Evolutionary conservation across 2,797 vertebrate species (phyloP).

Genomic region (Limosa lapponica): DNA sequence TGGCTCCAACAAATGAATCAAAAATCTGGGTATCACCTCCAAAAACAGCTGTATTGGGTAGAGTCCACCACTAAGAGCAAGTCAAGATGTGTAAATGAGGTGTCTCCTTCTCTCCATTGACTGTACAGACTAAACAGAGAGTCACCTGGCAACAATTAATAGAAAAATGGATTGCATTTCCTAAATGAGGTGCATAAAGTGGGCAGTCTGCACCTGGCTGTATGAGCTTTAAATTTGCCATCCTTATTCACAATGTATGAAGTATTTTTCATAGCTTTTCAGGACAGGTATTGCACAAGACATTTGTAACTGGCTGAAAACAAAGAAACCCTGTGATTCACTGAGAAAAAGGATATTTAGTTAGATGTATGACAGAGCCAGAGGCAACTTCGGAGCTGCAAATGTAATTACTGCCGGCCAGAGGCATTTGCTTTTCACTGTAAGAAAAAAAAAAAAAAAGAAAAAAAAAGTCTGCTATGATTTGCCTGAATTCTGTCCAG

Average conservation of each 20-base stretch:
- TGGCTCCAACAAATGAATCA: not conserved
- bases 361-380: conserved; percentile 56
- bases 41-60: conserved; percentile 42
- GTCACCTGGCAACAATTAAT: conserved; percentile 68
- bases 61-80: conserved; percentile 3
- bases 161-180: conserved; percentile 65
- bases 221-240: conserved; percentile 43
- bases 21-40: conserved; percentile 1
- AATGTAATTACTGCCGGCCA: conserved; percentile 43
- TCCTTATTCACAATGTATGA: conserved; percentile 26
- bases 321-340: conserved; percentile 60
- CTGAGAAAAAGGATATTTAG: conserved; percentile 23
- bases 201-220: conserved; percentile 64
- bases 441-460: not conserved
- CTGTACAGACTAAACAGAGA: conserved; percentile 66
- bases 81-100: conserved; percentile 67
- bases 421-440: conserved; percentile 5
- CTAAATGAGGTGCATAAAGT: conserved; percentile 67
- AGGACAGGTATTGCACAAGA: conserved; percentile 47
- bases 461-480: not conserved
- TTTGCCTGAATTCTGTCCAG: conserved; percentile 16
- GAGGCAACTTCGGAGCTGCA: conserved; percentile 39
- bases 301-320: conserved; percentile 64
- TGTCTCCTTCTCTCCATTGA: conserved; percentile 66
- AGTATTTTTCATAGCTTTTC: conserved; percentile 54